Conservation (phyloP, 2,888 invertebrate genomes). For the Globia sparganii region DNA sequence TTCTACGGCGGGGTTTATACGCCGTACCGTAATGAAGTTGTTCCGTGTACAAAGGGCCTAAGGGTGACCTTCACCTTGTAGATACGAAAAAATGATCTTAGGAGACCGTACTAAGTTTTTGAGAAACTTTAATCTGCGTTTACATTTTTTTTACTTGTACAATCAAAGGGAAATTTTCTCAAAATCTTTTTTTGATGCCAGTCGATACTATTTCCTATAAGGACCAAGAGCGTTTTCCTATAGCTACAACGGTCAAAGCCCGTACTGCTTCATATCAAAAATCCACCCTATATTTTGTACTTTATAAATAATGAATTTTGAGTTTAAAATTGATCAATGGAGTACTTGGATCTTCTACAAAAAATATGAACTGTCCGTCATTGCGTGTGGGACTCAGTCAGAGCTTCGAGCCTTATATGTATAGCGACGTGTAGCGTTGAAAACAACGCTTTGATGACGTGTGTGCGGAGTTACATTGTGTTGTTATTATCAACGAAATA, state of each 20-base stretch:
- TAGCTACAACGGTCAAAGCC: too few relatives aligned
- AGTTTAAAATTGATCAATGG: background rate
- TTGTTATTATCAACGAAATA: conserved; percentile 63
- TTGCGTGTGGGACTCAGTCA: conserved; percentile 42
- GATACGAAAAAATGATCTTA: background rate
- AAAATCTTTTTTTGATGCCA: background rate
- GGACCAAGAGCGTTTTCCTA: background rate
- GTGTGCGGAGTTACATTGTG: conserved; percentile 54
- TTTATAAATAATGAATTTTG: background rate
- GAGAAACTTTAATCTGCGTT: background rate
- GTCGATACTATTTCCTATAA: background rate
- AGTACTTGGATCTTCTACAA: background rate
- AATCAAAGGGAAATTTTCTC: background rate
- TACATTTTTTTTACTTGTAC: too few relatives aligned
- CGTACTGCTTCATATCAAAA: background rate
- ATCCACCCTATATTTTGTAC: background rate
- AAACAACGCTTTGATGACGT: conserved; percentile 3
- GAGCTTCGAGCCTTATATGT: conserved; percentile 22
- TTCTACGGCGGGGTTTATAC: too few relatives aligned
- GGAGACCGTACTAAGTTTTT: background rate
- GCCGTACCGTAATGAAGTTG: too few relatives aligned
- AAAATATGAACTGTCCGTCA: background rate
- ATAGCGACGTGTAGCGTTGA: conserved; percentile 31
- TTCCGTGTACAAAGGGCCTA: background rate
- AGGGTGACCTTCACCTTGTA: background rate